Conservation (phyloP, 2,113 vertebrate species). For the Athene cunicularia region DNA sequence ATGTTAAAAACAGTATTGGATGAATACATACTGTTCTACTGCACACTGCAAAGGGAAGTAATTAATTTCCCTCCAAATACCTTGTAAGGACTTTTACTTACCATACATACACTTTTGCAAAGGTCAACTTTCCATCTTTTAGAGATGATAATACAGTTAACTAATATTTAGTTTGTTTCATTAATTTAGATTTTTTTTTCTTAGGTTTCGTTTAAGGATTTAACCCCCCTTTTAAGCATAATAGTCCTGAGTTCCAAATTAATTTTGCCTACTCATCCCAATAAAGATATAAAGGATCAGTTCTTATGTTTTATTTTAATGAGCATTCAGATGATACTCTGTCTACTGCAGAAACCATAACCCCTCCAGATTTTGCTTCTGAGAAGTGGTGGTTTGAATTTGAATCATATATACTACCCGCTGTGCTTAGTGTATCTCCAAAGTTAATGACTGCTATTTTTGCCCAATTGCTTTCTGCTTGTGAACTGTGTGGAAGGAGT, state of each 20-base stretch:
- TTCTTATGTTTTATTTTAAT: conserved; percentile 12
- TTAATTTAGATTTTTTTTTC: background rate
- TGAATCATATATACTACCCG: conserved; percentile 40
- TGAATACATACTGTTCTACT: background rate
- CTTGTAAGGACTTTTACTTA: background rate
- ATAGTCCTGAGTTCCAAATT: background rate
- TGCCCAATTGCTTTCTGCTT: conserved; percentile 45
- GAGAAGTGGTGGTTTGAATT: conserved; percentile 35
- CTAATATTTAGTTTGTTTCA: background rate
- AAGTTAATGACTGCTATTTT: conserved; percentile 67
- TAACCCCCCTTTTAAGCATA: background rate
- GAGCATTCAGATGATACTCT: background rate
- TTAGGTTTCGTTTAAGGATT: background rate
- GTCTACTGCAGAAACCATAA: conserved; percentile 7
- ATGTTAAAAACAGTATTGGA: background rate
- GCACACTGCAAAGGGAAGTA: background rate
- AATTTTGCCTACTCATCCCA: background rate
- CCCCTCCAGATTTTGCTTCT: background rate
- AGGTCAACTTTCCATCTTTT: background rate
- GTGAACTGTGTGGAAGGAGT: background rate
- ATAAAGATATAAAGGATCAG: background rate
- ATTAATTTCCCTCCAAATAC: background rate
- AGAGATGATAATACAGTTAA: background rate
- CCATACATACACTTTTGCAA: background rate
- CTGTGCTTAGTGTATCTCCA: conserved; percentile 32